Base-by-base conservation (phyloP, 1,140 invertebrate species). In the Macrocentrus cingulum region DNA sequence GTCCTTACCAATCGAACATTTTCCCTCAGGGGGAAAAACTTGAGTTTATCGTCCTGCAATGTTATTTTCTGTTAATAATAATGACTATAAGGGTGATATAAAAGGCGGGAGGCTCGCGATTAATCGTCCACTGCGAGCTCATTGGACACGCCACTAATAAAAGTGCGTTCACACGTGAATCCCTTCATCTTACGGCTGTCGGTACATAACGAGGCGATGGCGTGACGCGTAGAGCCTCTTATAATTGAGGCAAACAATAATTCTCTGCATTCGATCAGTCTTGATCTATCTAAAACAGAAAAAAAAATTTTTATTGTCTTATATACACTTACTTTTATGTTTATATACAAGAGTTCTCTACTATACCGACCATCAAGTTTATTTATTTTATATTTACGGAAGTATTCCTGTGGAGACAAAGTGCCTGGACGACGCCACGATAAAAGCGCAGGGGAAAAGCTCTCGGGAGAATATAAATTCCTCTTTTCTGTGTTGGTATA, bases 301-400 rank as follows among this genome's bases (percentile, higher is more conserved):
- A 39, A 39, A 13, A n/a, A n/a, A n/a, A 39, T 39, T 39, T 8
- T 39, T 13, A n/a, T 39, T 39, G 36, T n/a, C 36, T 39, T 39
- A 15, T 39, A 39, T 39, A 15, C 15, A 39, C 15, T n/a, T 4
- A n/a, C 36, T 13, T 29, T 29, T 5, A 5, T 29, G 4, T 29
- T 9, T 29, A 29, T 29, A 29, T 29, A 29, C 9, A 29, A 29
- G 25, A 9, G 29, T n/a, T n/a, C n/a, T 48, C 18, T 25, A 48
- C 11, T 23, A 9, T 39, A n/a, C 20, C 13, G 9, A 11, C 45
- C 16, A 11, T 25, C 20, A 11, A 48, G 2, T n/a, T 34, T 16
- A 51, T 51, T 51, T 51, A 51, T 51, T 51, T 51, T 51, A 29
- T 51, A 51, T 51, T 51, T 51, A 51, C 49, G 49, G 49, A 51